A percentile compares a stretch with the other conserved stretches of the same genome.
Conservation (phyloP, 2,888 invertebrate species). For the Linnaemya tessellans region DNA sequence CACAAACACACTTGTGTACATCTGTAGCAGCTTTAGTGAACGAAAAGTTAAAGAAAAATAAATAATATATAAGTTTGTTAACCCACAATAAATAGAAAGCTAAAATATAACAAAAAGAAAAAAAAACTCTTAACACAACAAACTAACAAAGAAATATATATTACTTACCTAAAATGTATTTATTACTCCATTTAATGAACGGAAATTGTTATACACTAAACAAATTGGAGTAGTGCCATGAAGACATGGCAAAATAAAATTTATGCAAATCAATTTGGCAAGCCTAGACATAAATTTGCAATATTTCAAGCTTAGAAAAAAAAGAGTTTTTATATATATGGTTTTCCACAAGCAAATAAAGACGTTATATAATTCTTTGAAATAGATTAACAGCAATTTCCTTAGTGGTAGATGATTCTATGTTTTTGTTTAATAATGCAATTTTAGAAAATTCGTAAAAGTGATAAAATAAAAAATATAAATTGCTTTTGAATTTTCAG, state of each 20-base stretch:
- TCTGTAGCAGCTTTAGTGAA: neutral
- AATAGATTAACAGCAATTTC: too few relatives aligned
- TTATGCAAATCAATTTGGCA: neutral
- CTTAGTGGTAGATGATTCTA: too few relatives aligned
- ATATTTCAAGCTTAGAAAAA: neutral
- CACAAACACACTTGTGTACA: neutral
- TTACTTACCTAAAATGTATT: neutral
- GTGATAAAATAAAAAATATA: too few relatives aligned
- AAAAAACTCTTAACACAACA: neutral
- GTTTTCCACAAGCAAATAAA: too few relatives aligned
- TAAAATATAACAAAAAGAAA: neutral
- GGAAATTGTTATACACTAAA: constrained; percentile 1
- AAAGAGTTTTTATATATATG: too few relatives aligned
- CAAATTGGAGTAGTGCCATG: constrained; percentile 15
- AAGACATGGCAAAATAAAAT: neutral
- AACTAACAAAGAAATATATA: constrained; percentile 9
- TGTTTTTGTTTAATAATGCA: too few relatives aligned
- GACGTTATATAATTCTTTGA: too few relatives aligned
- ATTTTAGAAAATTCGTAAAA: too few relatives aligned
- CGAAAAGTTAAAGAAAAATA: neutral
- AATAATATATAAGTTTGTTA: constrained; percentile 6
- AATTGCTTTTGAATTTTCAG: too few relatives aligned
- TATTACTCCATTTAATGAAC: neutral
- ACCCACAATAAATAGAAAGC: constrained; percentile 1
- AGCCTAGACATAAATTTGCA: neutral